A percentile compares a stretch with the other conserved stretches of the same genome.
Evolutionary conservation across 2,113 vertebrate genomes (phyloP).

Genomic region (Calyptommatus sinebrachiatus): DNA sequence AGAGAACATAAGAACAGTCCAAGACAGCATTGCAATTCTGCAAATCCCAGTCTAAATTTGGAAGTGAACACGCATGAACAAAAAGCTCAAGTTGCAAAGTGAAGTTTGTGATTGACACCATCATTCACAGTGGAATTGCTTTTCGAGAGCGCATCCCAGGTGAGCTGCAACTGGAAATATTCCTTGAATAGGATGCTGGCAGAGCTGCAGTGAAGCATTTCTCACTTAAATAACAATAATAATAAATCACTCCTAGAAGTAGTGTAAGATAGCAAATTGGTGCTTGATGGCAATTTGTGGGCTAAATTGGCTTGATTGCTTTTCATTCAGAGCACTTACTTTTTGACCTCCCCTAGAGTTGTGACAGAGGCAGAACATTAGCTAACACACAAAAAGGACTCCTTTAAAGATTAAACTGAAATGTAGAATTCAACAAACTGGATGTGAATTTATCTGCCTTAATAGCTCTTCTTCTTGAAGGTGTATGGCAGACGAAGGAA

Average conservation of each 20-base stretch:
- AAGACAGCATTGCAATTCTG: too few species aligned
- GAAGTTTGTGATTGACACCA: not conserved
- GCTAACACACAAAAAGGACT: not conserved
- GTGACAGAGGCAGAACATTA: slow-evolving; percentile 11
- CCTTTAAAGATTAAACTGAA: not conserved
- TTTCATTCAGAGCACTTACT: not conserved
- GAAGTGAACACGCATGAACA: too few species aligned
- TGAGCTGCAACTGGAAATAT: slow-evolving; percentile 8
- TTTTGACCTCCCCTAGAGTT: not conserved
- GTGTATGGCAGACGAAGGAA: not conserved
- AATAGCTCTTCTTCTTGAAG: not conserved
- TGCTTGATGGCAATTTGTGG: slow-evolving; percentile 25
- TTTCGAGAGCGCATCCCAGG: not conserved
- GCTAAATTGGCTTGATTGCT: slow-evolving; percentile 17
- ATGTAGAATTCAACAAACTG: not conserved
- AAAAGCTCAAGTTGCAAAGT: too few species aligned
- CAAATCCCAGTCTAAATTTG: too few species aligned
- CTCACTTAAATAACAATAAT: not conserved
- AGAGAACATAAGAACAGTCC: too few species aligned
- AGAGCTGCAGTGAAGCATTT: not conserved
- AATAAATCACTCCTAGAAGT: not conserved
- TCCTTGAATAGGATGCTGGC: not conserved
- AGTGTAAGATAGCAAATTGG: slow-evolving; percentile 14
- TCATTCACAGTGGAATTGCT: not conserved
- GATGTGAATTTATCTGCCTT: not conserved